These are phyloP conservation scores for Achlya flavicornis DNA, from an alignment of 2,888 invertebrate species.

Conservation along the genomic window DNA sequence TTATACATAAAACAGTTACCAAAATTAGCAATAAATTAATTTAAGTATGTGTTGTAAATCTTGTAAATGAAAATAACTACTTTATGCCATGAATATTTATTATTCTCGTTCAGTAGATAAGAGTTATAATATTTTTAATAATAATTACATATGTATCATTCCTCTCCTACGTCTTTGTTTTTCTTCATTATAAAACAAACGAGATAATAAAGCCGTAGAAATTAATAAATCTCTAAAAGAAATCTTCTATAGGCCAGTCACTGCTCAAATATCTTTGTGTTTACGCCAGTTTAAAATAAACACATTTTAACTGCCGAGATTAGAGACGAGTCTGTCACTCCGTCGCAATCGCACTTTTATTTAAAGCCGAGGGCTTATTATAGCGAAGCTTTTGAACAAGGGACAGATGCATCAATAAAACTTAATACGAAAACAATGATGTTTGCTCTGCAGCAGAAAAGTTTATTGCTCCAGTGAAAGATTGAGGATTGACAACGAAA, in stretches of 20 bases:
- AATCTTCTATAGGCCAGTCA: neutral
- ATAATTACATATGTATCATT: neutral
- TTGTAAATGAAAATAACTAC: neutral
- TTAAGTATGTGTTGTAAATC: neutral
- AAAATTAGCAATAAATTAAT: neutral
- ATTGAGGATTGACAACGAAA: neutral
- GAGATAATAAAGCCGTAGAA: constrained; percentile 2
- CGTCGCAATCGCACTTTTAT: constrained; percentile 30
- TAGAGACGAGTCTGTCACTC: constrained; percentile 22
- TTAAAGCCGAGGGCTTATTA: constrained; percentile 25
- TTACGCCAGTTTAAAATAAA: constrained; percentile 38
- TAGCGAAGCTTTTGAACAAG: constrained; percentile 21
- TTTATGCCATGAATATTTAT: neutral
- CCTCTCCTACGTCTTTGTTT: neutral
- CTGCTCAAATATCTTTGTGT: constrained; percentile 25
- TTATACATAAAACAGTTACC: neutral
- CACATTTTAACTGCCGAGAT: constrained; percentile 28
- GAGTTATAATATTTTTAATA: too few species aligned
- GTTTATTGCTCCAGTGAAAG: neutral
- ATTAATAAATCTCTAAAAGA: neutral
- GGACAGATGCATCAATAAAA: constrained; percentile 30
- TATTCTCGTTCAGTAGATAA: too few species aligned
- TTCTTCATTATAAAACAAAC: neutral
- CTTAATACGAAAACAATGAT: constrained; percentile 7
- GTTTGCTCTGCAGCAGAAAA: neutral